phyloP scores from a whole-genome alignment of 1,140 invertebrate genomes.

The Papilio polyxenes region DNA sequence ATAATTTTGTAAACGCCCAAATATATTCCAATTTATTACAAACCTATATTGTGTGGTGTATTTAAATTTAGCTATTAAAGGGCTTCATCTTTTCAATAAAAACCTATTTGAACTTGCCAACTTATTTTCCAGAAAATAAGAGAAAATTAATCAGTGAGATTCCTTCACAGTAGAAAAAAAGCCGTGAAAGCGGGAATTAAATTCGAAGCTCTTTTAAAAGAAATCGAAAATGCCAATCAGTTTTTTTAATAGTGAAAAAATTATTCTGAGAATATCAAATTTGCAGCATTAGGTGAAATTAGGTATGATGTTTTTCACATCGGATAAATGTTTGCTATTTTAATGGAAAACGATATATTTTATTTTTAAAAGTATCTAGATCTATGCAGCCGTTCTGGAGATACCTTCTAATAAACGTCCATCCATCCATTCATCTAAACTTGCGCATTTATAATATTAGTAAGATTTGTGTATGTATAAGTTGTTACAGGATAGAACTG shows the following conservation, averaged over 20 bases:
- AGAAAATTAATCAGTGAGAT: conserved; percentile 20
- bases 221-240: conserved; percentile 16
- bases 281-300: background rate
- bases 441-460: too few relatives aligned
- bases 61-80: background rate
- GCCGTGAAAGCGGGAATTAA: conserved; percentile 17
- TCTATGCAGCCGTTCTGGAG: too few relatives aligned
- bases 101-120: background rate
- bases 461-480: too few relatives aligned
- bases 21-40: too few relatives aligned
- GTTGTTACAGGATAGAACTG: too few relatives aligned
- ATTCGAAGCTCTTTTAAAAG: background rate
- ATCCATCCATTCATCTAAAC: too few relatives aligned
- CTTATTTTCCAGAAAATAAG: conserved; percentile 2
- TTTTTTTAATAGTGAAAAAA: conserved; percentile 5
- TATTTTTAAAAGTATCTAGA: too few relatives aligned
- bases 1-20: too few relatives aligned
- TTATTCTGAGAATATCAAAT: background rate
- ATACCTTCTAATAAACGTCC: too few relatives aligned
- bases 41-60: background rate
- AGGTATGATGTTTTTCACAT: background rate
- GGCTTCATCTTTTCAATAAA: background rate
- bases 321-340: background rate
- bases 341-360: background rate
- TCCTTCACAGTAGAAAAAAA: conserved; percentile 11